Conservation (phyloP, 2,888 invertebrate genomes). For the Nasonovia ribisnigri region DNA sequence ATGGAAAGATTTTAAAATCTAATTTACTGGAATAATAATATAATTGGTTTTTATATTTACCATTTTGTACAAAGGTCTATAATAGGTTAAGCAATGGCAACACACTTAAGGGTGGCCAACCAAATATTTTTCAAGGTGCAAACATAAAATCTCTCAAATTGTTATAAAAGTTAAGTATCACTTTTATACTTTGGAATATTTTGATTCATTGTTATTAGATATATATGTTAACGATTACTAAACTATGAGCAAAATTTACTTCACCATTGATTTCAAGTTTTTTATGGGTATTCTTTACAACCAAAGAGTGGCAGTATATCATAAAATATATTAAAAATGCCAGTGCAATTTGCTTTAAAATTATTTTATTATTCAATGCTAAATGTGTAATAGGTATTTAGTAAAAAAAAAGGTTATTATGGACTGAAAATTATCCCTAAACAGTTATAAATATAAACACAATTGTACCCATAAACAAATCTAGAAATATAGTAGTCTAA, state of each 20-base stretch:
- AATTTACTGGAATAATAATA: no score
- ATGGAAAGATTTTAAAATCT: not conserved
- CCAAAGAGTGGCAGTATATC: not conserved
- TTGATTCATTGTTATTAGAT: no score
- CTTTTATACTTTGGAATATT: no score
- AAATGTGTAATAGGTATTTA: not conserved
- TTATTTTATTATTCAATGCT: not conserved
- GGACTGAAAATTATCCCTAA: not conserved
- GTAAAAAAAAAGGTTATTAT: not conserved
- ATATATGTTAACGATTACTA: not conserved
- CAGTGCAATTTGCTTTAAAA: not conserved
- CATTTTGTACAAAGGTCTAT: no score
- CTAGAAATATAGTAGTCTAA: not conserved
- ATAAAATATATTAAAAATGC: not conserved
- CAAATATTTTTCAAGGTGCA: no score
- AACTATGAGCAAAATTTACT: not conserved
- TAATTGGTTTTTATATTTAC: no score
- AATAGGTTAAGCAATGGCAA: no score
- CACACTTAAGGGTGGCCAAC: no score
- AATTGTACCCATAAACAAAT: not conserved
- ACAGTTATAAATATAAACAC: not conserved
- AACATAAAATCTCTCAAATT: no score
- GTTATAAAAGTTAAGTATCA: no score
- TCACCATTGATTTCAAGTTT: not conserved
- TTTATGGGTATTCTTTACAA: not conserved